Base-by-base conservation (phyloP, 2,797 vertebrate species). In the Chelmon rostratus region DNA sequence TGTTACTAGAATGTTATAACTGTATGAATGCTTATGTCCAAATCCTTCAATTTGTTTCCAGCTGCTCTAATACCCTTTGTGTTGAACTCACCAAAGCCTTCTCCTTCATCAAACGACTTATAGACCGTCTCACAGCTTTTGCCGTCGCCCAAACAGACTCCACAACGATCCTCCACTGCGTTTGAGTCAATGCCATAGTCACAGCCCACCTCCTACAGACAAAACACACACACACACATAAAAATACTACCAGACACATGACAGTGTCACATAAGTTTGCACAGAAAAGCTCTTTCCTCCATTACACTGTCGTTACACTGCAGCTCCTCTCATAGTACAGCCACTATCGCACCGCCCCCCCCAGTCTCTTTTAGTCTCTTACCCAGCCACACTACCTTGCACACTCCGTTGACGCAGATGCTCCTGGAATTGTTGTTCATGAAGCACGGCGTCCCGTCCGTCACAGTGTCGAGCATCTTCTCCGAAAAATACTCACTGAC, bases 351-450 rank as follows among this genome's bases (percentile, higher is more conserved):
- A 3, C 28, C 28, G 28, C 28, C 9, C 40, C 40, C 78, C 73
- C 63, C 58, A 74, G 31, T 56, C 65, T 82, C 79, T 68, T 70
- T 65, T 35, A 78, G 83, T 90, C 92, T 95, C 94, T 98, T 97
- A 97, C 97, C 97, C 96, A 97, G 96, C 82, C 93, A 95, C 94
- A 93, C 91, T 98, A 99, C 98, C 98, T 99, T 99, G 97, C 98
- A 99, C 95, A 99, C 97, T 94, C 98, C 98, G 93, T 99, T 99
- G 93, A 99, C 96, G 88, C 98, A 99, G 96, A 96, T 88, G 94
- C 96, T 97, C 89, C 96, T 96, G 93, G 96, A 97, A 84, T 91
- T 96, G 91, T 94, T 96, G 78, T 96, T 96, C 92, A 96, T 96
- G 91, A 96, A 99, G 93, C 98, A 99, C 3, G 97, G 96, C 1